Base-by-base conservation (phyloP, 2,797 vertebrate genomes). In the Premnoplex brunnescens region DNA sequence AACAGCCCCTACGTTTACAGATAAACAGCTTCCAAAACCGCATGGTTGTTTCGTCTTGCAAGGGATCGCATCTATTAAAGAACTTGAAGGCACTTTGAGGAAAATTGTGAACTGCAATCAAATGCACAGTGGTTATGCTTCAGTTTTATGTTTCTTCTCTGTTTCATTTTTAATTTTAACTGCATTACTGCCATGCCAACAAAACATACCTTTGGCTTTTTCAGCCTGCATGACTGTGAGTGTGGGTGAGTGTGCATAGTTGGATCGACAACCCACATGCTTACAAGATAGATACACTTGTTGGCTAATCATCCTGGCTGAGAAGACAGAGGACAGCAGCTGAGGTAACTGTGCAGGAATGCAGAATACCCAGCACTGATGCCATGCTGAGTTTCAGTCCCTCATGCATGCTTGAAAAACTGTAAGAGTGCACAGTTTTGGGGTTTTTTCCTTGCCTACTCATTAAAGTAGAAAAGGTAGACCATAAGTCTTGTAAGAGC, bases 91-190 rank as follows among this genome's bases (percentile, higher is more conserved):
- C 1, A 48, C 68, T 69, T 52, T 22, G 36, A 75, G 63, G 71
- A 62, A 75, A 86, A 75, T 2, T 24, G 13, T 71, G 43, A 79
- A n/a, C 28, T 4, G 9, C n/a, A 52, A 7, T 64, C n/a, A 34
- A 39, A 82, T 14, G 14, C 43, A 22, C 16, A 43, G 24, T 9
- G 8, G 24, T 23, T 88, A 24, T 3, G 0, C 82, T 74, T 76
- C 56, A 49, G 48, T 77, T 87, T 58, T 74, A 67, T 44, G 28
- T 58, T 78, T 76, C 84, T 75, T 66, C 85, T 37, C 76, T 44
- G 21, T 15, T 90, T 90, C 46, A 44, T 82, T 94, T 94, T 95
- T 87, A 91, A 83, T 96, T 93, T 80, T 89, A 69, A 23, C 87
- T 89, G 79, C 78, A 55, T 94, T 85, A 68, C 60, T 89, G 78